These are phyloP conservation scores for Cantharis flavilabris DNA, from an alignment of 2,888 invertebrate genomes.

Conservation along the genomic window DNA sequence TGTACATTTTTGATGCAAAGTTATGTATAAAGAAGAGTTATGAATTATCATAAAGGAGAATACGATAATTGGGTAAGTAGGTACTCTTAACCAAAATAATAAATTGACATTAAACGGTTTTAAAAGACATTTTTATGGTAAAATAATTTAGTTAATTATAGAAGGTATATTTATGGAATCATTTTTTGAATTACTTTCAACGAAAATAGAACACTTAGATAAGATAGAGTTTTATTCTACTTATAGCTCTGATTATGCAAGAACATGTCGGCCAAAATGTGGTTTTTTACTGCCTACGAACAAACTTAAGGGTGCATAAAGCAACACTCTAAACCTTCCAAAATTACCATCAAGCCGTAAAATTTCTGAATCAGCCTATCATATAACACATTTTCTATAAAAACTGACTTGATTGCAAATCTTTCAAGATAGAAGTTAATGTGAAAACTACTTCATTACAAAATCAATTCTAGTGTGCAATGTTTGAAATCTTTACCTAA, in stretches of 20 bases:
- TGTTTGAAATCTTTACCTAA: not conserved
- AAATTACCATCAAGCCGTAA: conserved; percentile 1
- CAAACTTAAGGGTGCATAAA: conserved; percentile 2
- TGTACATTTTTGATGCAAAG: not conserved
- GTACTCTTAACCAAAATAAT: not conserved
- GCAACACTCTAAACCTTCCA: not conserved
- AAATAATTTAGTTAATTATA: not conserved
- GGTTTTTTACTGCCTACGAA: conserved; percentile 1
- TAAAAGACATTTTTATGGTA: not conserved
- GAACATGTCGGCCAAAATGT: conserved; percentile 1
- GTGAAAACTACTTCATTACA: not conserved
- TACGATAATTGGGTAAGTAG: not conserved
- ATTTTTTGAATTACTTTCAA: not conserved
- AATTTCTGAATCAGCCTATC: conserved; percentile 1
- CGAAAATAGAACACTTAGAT: not conserved
- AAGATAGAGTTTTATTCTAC: not conserved
- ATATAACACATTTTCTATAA: not conserved
- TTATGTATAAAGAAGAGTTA: not conserved
- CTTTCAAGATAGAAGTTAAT: not conserved
- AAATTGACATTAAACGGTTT: not conserved
- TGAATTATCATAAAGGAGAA: not conserved
- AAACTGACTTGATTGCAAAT: not conserved
- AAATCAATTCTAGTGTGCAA: not conserved
- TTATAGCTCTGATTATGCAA: not conserved
- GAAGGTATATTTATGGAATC: not conserved